These are phyloP conservation scores for Cabera pusaria DNA, from an alignment of 2,888 invertebrate species.

Conservation along the genomic window DNA sequence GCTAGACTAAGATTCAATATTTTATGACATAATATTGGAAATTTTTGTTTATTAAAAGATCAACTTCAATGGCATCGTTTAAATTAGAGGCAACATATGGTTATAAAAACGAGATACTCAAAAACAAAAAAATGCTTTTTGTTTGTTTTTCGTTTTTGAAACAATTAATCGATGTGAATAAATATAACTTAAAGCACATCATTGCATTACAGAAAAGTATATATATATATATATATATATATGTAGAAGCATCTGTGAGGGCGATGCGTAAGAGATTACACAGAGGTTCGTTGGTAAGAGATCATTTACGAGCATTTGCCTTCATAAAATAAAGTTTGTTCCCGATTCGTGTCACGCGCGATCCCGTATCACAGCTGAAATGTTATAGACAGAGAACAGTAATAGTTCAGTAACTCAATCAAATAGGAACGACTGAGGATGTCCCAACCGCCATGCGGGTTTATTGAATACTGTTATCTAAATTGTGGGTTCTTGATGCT, in stretches of 20 bases:
- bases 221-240: too few relatives aligned
- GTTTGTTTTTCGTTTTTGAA: too few relatives aligned
- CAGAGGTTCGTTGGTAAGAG: too few relatives aligned
- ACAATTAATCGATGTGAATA: too few relatives aligned
- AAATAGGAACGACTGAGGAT: conserved; percentile 61
- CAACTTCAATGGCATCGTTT: too few relatives aligned
- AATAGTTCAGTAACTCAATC: conserved; percentile 72
- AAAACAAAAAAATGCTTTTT: too few relatives aligned
- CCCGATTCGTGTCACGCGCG: conserved; percentile 45
- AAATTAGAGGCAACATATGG: too few relatives aligned
- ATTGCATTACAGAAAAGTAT: too few relatives aligned
- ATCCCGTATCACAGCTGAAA: conserved; percentile 39
- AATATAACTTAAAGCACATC: too few relatives aligned
- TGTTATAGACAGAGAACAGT: conserved; percentile 47
- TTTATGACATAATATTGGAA: background rate
- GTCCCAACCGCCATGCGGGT: conserved; percentile 57
- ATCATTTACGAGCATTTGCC: conserved; percentile 41
- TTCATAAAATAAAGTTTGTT: conserved; percentile 40
- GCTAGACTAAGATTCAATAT: conserved; percentile 3
- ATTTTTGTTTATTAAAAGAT: too few relatives aligned
- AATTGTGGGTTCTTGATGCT: conserved; percentile 70
- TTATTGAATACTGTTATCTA: conserved; percentile 78
- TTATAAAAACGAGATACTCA: too few relatives aligned
- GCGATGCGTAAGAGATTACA: conserved; percentile 33
- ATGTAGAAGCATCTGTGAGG: conserved; percentile 22